phyloP scores from a whole-genome alignment of 2,888 invertebrate species.

The Agrochola lota region DNA sequence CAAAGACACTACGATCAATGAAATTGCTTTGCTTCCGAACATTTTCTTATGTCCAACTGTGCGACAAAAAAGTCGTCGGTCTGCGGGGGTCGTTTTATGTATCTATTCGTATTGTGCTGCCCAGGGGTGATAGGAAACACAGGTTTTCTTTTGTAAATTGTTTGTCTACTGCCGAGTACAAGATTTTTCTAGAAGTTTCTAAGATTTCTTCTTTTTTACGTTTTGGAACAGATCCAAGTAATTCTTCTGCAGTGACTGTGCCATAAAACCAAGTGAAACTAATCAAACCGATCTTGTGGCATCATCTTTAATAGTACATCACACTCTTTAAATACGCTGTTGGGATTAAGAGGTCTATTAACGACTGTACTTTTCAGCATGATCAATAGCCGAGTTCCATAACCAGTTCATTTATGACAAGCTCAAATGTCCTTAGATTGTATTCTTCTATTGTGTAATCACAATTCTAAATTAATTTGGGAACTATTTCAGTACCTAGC shows the following conservation, averaged over 20 bases:
- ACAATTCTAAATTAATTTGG: neutral
- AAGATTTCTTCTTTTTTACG: neutral
- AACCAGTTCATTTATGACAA: neutral
- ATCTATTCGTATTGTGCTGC: conserved; percentile 36
- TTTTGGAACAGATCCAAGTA: neutral
- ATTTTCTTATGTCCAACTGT: conserved; percentile 38
- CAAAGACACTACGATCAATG: conserved; percentile 30
- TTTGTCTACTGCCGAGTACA: neutral
- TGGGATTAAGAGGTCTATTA: neutral
- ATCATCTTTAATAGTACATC: too few species aligned
- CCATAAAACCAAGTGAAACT: neutral
- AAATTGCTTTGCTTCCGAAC: conserved; percentile 38
- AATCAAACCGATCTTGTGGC: neutral
- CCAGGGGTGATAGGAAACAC: neutral
- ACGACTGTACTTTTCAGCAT: neutral
- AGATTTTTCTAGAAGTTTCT: neutral
- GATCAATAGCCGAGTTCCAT: neutral
- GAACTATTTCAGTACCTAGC: neutral
- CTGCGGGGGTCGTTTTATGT: conserved; percentile 29
- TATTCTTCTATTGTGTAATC: neutral
- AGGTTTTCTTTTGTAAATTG: neutral
- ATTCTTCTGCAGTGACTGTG: too few species aligned
- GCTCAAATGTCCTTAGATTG: neutral
- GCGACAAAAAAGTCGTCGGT: conserved; percentile 35
- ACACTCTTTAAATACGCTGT: neutral